phyloP scores from a whole-genome alignment of 2,797 vertebrate genomes.

The Acrocephalus scirpaceus region DNA sequence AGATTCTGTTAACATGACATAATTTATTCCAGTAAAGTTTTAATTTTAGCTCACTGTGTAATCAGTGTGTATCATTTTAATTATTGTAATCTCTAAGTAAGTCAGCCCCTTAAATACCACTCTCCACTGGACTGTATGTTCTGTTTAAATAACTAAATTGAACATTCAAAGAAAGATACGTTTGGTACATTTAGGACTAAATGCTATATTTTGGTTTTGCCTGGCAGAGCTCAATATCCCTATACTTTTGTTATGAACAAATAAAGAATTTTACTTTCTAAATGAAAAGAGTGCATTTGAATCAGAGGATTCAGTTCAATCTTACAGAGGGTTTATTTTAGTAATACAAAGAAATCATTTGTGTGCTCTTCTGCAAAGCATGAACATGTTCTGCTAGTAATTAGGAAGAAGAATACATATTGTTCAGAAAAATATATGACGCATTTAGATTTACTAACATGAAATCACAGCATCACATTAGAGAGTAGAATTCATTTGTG shows the following conservation, averaged over 20 bases:
- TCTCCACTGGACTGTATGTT: background rate
- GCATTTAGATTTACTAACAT: background rate
- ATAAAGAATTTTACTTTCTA: background rate
- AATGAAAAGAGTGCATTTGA: background rate
- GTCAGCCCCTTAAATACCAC: background rate
- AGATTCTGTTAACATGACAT: slow-evolving; percentile 37
- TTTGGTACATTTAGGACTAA: background rate
- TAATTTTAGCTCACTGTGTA: slow-evolving; percentile 38
- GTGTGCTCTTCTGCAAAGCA: background rate
- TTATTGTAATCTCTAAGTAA: slow-evolving; percentile 12
- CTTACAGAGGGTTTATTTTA: background rate
- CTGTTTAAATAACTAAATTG: background rate
- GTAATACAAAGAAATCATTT: background rate
- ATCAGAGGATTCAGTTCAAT: background rate
- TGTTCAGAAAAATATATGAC: background rate
- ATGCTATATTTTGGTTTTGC: background rate
- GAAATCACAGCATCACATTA: background rate
- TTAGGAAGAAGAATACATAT: slow-evolving; percentile 23
- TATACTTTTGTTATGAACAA: background rate
- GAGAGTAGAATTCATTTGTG: background rate
- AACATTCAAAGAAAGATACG: background rate
- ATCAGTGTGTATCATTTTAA: slow-evolving; percentile 15
- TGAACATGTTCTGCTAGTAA: slow-evolving; percentile 4
- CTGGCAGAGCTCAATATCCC: background rate
- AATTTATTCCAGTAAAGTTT: slow-evolving; percentile 42